phyloP scores from a whole-genome alignment of 2,797 vertebrate genomes.

The Limnodromus scolopaceus region DNA sequence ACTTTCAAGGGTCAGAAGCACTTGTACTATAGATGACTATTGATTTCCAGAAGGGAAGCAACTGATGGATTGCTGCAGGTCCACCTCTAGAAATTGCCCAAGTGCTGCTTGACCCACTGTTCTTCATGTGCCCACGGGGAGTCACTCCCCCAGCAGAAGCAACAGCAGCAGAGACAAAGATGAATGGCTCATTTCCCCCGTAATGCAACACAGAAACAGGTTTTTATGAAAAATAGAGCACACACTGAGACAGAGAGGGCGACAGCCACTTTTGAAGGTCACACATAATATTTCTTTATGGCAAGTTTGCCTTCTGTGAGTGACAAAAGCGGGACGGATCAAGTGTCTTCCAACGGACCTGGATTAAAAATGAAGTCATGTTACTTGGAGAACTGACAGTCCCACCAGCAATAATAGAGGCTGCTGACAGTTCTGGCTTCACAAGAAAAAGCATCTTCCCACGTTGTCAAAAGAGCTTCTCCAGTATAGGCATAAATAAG shows the following conservation, averaged over 20 bases:
- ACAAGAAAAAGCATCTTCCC: constrained; percentile 5
- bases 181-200: background rate
- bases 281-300: background rate
- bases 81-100: background rate
- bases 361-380: constrained; percentile 42
- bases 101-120: background rate
- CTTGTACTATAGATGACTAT: background rate
- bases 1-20: background rate
- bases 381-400: constrained; percentile 43
- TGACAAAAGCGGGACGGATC: background rate
- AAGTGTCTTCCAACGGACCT: constrained; percentile 10
- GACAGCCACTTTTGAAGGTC: background rate
- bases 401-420: constrained; percentile 38
- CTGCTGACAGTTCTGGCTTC: constrained; percentile 38
- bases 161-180: background rate
- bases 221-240: background rate
- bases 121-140: background rate
- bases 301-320: background rate
- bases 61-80: background rate
- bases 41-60: background rate
- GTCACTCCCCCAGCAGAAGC: background rate
- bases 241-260: background rate
- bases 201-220: background rate
- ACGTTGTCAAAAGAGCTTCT: background rate
- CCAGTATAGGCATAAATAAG: background rate